These are phyloP conservation scores for Stramonita haemastoma DNA, from an alignment of 2,888 invertebrate species.

Conservation along the genomic window DNA sequence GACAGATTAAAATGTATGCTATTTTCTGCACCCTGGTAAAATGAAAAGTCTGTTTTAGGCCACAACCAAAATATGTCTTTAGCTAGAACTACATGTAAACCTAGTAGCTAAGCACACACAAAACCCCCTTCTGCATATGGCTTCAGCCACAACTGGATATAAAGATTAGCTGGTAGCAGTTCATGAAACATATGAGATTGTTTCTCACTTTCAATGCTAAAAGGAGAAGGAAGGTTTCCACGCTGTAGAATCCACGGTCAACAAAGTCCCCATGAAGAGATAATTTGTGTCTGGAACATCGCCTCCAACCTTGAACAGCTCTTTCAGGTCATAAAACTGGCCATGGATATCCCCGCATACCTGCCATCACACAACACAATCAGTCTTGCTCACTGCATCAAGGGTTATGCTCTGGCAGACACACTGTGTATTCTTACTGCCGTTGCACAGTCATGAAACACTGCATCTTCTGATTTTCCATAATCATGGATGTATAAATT, in stretches of 20 bases:
- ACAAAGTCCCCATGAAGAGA: conserved; percentile 99
- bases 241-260: conserved; percentile 98
- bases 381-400: no score
- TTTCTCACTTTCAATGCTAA: conserved; percentile 93
- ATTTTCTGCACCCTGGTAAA: no score
- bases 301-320: conserved; percentile 91
- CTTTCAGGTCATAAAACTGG: conserved; percentile 96
- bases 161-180: neutral
- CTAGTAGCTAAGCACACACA: no score
- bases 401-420: no score
- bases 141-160: neutral
- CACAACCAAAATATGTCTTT: no score
- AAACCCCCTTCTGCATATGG: neutral
- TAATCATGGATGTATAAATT: no score
- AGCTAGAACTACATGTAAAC: no score
- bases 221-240: conserved; percentile 97
- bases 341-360: conserved; percentile 99
- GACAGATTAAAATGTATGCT: no score
- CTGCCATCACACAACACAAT: conserved; percentile 78
- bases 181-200: neutral
- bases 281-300: conserved; percentile 99
- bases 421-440: no score
- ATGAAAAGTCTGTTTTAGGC: no score
- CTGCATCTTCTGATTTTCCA: no score
- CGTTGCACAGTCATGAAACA: no score